These are phyloP conservation scores for Didymodactylos carnosus DNA, from an alignment of 2,888 invertebrate species.

Conservation along the genomic window DNA sequence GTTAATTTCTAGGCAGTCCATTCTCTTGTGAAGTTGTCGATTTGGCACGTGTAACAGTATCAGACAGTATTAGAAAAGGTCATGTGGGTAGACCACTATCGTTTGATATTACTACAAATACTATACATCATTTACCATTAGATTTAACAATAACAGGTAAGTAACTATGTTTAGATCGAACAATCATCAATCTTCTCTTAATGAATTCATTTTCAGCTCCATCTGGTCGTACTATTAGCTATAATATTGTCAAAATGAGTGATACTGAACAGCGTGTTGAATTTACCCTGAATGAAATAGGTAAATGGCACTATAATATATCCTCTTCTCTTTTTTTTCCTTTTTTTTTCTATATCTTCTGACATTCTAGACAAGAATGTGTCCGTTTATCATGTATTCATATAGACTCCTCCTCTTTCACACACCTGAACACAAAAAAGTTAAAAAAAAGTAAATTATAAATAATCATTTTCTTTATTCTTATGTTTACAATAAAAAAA, in stretches of 20 bases:
- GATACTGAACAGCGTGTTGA: background rate
- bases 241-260: background rate
- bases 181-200: background rate
- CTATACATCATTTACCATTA: background rate
- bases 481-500: too few relatives aligned
- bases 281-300: background rate
- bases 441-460: too few relatives aligned
- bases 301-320: too few relatives aligned
- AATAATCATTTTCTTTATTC: too few relatives aligned
- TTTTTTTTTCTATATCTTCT: too few relatives aligned
- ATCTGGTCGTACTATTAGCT: background rate
- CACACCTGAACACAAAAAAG: too few relatives aligned
- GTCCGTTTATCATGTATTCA: too few relatives aligned
- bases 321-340: too few relatives aligned
- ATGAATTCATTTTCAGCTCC: background rate
- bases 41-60: slow-evolving; percentile 44
- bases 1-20: slow-evolving; percentile 40
- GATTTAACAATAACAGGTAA: background rate
- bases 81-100: background rate
- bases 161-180: background rate
- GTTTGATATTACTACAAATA: background rate
- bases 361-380: too few relatives aligned
- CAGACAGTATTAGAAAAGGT: slow-evolving; percentile 57
- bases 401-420: too few relatives aligned
- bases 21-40: slow-evolving; percentile 71